These are phyloP conservation scores for Ceratoteleas bidentatus DNA, from an alignment of 1,140 invertebrate genomes.

Conservation along the genomic window DNA sequence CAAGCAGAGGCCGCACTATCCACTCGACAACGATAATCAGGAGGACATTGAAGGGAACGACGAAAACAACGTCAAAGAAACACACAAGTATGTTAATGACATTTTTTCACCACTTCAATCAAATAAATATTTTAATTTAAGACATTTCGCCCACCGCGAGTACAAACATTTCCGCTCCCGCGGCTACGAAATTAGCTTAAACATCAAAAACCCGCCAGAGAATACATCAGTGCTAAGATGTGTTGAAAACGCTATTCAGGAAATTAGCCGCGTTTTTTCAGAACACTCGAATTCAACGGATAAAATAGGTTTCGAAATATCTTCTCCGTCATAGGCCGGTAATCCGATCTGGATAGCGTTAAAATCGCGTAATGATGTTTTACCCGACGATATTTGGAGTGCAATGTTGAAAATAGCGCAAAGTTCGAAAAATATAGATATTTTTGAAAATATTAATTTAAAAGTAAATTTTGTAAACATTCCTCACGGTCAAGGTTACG, in stretches of 20 bases:
- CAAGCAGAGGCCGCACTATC: too few species aligned
- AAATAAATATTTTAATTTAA: not conserved
- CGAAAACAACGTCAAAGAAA: too few species aligned
- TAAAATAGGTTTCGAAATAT: not conserved
- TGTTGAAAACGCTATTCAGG: not conserved
- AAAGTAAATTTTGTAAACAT: too few species aligned
- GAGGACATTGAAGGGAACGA: too few species aligned
- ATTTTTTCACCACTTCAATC: too few species aligned
- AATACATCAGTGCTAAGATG: not conserved
- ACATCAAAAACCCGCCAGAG: not conserved
- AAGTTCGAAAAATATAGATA: not conserved
- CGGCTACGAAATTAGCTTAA: not conserved
- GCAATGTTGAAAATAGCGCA: not conserved
- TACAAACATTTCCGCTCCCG: not conserved
- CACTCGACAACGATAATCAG: too few species aligned
- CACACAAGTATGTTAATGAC: too few species aligned
- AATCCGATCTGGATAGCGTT: not conserved
- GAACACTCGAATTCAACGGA: not conserved
- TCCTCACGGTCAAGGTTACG: not conserved
- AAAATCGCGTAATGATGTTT: not conserved
- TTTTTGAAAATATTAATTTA: not conserved
- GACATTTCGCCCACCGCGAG: not conserved
- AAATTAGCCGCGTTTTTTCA: not conserved
- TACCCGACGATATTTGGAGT: not conserved
- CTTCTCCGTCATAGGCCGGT: not conserved